A percentile compares a stretch with the other conserved stretches of the same genome.
These are phyloP conservation scores for Nipponia nippon DNA, from an alignment of 2,113 vertebrate species.

Conservation along the genomic window DNA sequence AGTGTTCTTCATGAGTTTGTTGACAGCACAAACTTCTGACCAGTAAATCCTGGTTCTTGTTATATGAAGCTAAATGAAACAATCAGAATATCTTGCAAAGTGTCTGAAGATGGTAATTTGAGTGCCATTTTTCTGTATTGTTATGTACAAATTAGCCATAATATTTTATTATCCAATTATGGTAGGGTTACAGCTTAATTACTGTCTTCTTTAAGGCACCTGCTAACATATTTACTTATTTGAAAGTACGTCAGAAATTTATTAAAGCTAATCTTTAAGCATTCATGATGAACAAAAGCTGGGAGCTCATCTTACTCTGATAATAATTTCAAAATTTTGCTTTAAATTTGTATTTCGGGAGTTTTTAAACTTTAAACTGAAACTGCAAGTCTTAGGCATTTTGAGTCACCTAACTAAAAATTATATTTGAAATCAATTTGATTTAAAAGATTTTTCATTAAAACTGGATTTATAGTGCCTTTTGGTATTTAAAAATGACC, in stretches of 20 bases:
- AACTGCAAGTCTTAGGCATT: not conserved
- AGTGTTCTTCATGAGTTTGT: constrained; percentile 18
- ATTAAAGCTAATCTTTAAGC: not conserved
- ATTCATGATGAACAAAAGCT: not conserved
- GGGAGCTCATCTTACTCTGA: not conserved
- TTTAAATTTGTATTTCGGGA: not conserved
- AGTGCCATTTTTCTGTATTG: constrained; percentile 31
- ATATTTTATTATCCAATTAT: not conserved
- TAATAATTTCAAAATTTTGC: not conserved
- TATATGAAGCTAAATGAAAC: not conserved
- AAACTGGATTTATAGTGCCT: constrained; percentile 47
- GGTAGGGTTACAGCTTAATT: constrained; percentile 4
- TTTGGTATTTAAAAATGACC: constrained; percentile 38
- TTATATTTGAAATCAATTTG: not conserved
- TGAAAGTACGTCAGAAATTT: not conserved
- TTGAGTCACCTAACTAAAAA: constrained; percentile 4
- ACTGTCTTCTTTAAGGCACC: not conserved
- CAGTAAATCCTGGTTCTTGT: constrained; percentile 22
- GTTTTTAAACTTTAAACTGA: not conserved
- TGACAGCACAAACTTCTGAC: constrained; percentile 3
- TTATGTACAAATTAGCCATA: not conserved
- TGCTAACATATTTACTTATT: not conserved
- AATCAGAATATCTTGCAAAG: not conserved
- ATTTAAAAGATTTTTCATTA: not conserved
- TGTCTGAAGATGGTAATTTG: constrained; percentile 22